A percentile compares a stretch with the other conserved stretches of the same genome.
Conservation (phyloP, 2,888 invertebrate species). For the Isotomurus palustris region DNA sequence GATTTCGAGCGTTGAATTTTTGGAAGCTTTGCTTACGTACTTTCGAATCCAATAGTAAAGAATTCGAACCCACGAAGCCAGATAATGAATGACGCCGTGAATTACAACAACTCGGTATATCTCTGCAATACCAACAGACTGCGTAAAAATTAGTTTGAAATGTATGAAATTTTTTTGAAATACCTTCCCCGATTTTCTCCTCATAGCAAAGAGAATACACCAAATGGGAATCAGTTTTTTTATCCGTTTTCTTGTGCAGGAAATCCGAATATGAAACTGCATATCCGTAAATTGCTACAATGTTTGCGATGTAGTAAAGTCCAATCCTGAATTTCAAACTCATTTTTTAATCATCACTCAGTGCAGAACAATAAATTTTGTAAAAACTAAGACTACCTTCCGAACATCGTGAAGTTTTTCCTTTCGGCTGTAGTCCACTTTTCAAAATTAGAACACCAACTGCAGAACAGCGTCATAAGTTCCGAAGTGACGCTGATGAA, state of each 20-base stretch:
- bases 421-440: neutral
- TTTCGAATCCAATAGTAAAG: no score
- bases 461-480: neutral
- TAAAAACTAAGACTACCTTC: no score
- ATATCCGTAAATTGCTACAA: conserved; percentile 1
- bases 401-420: conserved; percentile 2
- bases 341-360: no score
- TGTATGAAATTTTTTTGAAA: no score
- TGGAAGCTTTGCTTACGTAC: no score
- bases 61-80: neutral
- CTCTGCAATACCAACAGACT: neutral
- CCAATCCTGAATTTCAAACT: conserved; percentile 1
- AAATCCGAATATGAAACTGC: neutral
- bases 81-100: conserved; percentile 1
- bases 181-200: neutral
- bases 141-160: neutral
- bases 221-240: no score
- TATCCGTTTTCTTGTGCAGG: neutral
- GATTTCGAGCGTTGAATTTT: no score
- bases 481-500: neutral
- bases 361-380: no score
- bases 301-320: neutral
- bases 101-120: conserved; percentile 1
- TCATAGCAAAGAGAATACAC: no score
- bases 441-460: neutral